Evolutionary conservation across 2,797 vertebrate genomes (phyloP).

Genomic region (Zalophus californianus): DNA sequence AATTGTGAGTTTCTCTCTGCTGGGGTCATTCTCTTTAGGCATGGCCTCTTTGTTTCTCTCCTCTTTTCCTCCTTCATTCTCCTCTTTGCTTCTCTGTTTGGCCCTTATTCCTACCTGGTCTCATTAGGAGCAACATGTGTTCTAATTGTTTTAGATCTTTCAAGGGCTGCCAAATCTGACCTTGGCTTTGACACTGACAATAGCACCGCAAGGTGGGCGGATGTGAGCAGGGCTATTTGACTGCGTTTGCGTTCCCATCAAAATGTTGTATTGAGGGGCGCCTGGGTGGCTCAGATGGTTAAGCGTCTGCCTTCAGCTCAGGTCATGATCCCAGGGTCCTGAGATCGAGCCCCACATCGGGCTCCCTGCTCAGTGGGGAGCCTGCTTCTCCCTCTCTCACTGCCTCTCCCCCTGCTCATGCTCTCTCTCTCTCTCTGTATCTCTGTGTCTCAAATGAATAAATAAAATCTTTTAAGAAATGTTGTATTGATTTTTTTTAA

Average conservation of each 20-base stretch:
- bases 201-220: neutral
- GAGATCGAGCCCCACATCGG: too few species aligned
- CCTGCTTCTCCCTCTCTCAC: too few species aligned
- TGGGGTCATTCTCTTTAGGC: neutral
- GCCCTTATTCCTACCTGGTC: conserved; percentile 10
- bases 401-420: too few species aligned
- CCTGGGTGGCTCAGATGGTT: too few species aligned
- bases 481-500: neutral
- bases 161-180: neutral
- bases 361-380: too few species aligned
- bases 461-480: neutral
- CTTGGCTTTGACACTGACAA: conserved; percentile 59
- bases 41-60: conserved; percentile 9
- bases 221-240: neutral
- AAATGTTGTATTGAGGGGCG: neutral
- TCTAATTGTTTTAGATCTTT: conserved; percentile 38
- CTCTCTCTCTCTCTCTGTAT: too few species aligned
- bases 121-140: conserved; percentile 36
- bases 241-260: conserved; percentile 21
- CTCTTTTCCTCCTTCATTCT: neutral
- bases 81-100: neutral
- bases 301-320: too few species aligned
- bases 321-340: too few species aligned
- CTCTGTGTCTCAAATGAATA: too few species aligned
- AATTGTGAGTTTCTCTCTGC: conserved; percentile 27